These are phyloP conservation scores for Halisarca cf. caerulea DNA, from an alignment of 37 sponge, comb jelly and placozoan species.

Conservation along the genomic window DNA sequence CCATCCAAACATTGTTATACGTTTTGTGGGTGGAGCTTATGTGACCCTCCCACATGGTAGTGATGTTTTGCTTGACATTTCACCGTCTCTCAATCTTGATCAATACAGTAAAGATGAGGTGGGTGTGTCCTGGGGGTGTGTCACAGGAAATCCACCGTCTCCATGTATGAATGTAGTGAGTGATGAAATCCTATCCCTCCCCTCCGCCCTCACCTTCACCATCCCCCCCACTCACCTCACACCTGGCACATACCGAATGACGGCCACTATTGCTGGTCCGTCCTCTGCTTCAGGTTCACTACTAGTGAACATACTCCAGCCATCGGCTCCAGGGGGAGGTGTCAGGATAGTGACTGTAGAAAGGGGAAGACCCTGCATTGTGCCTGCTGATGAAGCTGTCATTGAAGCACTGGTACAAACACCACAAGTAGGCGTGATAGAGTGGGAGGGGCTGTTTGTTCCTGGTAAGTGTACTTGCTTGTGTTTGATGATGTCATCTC, in stretches of 20 bases:
- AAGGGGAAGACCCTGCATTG: neutral
- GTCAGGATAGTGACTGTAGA: constrained; percentile 9
- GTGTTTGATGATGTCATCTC: neutral
- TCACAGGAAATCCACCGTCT: neutral
- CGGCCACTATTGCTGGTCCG: neutral
- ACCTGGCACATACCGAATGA: neutral
- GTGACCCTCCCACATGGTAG: neutral
- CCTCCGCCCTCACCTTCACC: neutral
- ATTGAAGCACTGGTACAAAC: constrained; percentile 2
- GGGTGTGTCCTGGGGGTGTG: neutral
- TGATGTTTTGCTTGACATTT: neutral
- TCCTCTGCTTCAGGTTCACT: neutral
- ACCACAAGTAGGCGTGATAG: constrained; percentile 20
- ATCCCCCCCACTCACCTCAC: neutral
- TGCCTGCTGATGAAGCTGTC: neutral
- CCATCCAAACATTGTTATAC: neutral
- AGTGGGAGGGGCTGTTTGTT: constrained; percentile 16
- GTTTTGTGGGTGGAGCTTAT: constrained; percentile 7
- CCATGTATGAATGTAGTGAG: neutral
- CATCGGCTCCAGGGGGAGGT: neutral
- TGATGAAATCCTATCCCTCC: neutral
- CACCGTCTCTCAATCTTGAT: neutral
- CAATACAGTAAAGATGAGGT: neutral
- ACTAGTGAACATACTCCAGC: neutral
- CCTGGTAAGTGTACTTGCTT: neutral